A percentile compares a stretch with the other conserved stretches of the same genome.
Evolutionary conservation across 23 tunicate species (phyloP).

Genomic region (Botrylloides violaceus): DNA sequence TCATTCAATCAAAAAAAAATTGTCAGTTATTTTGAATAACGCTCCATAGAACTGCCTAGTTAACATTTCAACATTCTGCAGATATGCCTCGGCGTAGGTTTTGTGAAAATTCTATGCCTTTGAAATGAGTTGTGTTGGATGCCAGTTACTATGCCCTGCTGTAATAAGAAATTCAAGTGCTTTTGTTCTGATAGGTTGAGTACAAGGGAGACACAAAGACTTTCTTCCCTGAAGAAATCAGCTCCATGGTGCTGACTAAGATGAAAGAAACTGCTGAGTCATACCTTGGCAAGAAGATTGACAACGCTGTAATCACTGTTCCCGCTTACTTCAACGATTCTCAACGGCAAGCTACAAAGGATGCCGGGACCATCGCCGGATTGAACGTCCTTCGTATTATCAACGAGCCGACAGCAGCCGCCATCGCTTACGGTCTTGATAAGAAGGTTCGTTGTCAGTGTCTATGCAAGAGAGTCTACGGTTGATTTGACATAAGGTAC

Average conservation of each 20-base stretch:
- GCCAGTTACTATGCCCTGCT: neutral
- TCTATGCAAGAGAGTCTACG: too few relatives aligned
- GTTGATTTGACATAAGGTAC: conserved; percentile 48
- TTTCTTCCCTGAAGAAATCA: conserved; percentile 81
- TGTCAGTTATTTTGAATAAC: too few relatives aligned
- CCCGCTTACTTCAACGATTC: conserved; percentile 87
- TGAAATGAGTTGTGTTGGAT: too few relatives aligned
- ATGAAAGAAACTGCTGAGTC: conserved; percentile 81
- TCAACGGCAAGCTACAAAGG: conserved; percentile 84
- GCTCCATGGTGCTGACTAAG: conserved; percentile 64
- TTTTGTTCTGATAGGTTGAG: conserved; percentile 12
- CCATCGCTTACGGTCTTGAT: conserved; percentile 82
- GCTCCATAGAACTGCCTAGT: too few relatives aligned
- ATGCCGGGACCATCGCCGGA: conserved; percentile 83
- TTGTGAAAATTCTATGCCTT: too few relatives aligned
- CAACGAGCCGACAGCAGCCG: conserved; percentile 91
- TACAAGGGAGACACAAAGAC: conserved; percentile 66
- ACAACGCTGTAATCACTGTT: conserved; percentile 69
- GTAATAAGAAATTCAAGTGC: neutral
- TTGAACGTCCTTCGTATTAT: conserved; percentile 68
- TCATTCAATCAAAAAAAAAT: too few relatives aligned
- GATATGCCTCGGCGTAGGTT: too few relatives aligned
- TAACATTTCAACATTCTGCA: too few relatives aligned
- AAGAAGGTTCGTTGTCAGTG: conserved; percentile 44
- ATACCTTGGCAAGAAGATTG: conserved; percentile 49